phyloP scores from a whole-genome alignment of 2,888 invertebrate genomes.

The Galerucella nymphaeae region DNA sequence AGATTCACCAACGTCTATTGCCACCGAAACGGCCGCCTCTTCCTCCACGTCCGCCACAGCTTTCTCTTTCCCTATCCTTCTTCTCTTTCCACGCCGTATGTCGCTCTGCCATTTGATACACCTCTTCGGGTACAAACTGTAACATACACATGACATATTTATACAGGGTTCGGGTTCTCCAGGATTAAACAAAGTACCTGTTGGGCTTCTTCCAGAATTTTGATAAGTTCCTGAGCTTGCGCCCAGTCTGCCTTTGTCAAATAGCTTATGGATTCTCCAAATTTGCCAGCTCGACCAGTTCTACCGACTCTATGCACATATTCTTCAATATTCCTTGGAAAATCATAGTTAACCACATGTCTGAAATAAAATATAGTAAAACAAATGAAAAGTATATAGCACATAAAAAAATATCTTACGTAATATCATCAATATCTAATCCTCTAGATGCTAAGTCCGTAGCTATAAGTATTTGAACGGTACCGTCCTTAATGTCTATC shows the following conservation, averaged over 20 bases:
- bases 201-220: slow-evolving; percentile 86
- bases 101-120: slow-evolving; percentile 80
- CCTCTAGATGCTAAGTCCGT: slow-evolving; percentile 97
- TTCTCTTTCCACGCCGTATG: slow-evolving; percentile 76
- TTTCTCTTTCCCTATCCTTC: slow-evolving; percentile 58
- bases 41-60: slow-evolving; percentile 48
- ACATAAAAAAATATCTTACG: slow-evolving; percentile 64
- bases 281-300: slow-evolving; percentile 91
- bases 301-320: slow-evolving; percentile 97
- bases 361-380: slow-evolving; percentile 61
- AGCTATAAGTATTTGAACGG: slow-evolving; percentile 86
- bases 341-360: slow-evolving; percentile 92
- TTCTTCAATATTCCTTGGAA: slow-evolving; percentile 94
- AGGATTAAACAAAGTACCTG: slow-evolving; percentile 65
- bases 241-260: slow-evolving; percentile 86
- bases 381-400: not conserved
- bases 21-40: slow-evolving; percentile 46
- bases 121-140: slow-evolving; percentile 80
- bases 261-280: slow-evolving; percentile 85
- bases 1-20: slow-evolving; percentile 37
- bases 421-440: slow-evolving; percentile 89
- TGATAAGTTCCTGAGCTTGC: slow-evolving; percentile 83
- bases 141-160: slow-evolving; percentile 13
- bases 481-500: slow-evolving; percentile 82
- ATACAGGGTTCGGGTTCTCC: not conserved